Evolutionary conservation across 2,888 invertebrate species (phyloP).

Genomic region (Cataglyphis altisquamis): DNA sequence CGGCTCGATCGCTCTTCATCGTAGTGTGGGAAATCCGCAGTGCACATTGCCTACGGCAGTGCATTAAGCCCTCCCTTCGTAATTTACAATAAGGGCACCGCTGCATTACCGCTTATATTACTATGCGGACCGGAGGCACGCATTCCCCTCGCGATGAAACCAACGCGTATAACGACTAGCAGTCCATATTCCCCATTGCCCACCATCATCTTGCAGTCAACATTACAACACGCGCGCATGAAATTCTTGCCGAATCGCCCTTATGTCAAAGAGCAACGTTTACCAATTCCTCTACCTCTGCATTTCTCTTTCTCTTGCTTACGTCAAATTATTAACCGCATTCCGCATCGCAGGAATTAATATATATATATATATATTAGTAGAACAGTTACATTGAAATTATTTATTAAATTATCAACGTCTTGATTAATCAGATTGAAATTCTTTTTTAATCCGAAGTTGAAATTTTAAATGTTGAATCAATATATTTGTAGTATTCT

Average conservation of each 20-base stretch:
- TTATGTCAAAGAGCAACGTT: slow-evolving; percentile 42
- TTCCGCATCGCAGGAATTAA: neutral
- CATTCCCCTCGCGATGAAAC: slow-evolving; percentile 51
- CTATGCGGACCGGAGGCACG: slow-evolving; percentile 41
- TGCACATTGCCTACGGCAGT: slow-evolving; percentile 40
- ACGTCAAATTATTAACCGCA: neutral
- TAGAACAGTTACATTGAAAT: neutral
- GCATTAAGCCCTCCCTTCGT: slow-evolving; percentile 47
- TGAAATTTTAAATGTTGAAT: neutral
- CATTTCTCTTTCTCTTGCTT: neutral
- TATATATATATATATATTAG: neutral
- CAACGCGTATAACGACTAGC: slow-evolving; percentile 36
- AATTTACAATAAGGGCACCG: slow-evolving; percentile 54
- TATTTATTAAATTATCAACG: neutral
- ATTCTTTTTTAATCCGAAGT: neutral
- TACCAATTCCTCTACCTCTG: slow-evolving; percentile 24
- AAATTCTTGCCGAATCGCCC: slow-evolving; percentile 48
- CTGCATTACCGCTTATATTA: slow-evolving; percentile 41
- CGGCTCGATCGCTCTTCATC: slow-evolving; percentile 30
- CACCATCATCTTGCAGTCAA: slow-evolving; percentile 37
- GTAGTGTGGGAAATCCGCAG: slow-evolving; percentile 42
- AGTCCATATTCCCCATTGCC: slow-evolving; percentile 43
- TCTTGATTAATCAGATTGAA: neutral
- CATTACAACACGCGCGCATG: neutral
- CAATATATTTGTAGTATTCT: neutral